These are phyloP conservation scores for Dendrolimus kikuchii DNA, from an alignment of 1,140 invertebrate genomes.

Conservation along the genomic window DNA sequence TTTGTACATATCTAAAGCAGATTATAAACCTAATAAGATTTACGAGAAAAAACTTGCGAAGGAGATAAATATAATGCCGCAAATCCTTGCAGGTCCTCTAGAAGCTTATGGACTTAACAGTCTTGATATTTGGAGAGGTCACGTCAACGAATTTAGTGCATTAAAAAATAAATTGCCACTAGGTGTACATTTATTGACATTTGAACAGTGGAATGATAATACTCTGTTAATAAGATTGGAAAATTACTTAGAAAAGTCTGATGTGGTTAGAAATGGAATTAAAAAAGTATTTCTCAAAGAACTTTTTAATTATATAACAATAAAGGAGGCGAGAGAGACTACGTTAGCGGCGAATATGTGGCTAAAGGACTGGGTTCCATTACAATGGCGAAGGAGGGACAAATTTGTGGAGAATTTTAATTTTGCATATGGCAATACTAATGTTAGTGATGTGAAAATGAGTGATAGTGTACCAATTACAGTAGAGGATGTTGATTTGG, in stretches of 20 bases:
- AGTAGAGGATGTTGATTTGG: no score
- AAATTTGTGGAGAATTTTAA: constrained; percentile 40
- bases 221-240: constrained; percentile 86
- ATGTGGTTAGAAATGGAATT: constrained; percentile 67
- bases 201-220: constrained; percentile 83
- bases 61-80: constrained; percentile 30
- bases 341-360: constrained; percentile 78
- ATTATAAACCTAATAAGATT: constrained; percentile 35
- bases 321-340: constrained; percentile 74
- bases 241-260: constrained; percentile 85
- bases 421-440: constrained; percentile 24
- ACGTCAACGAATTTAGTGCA: constrained; percentile 29
- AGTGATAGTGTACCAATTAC: no score
- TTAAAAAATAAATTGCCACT: constrained; percentile 74
- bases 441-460: constrained; percentile 5
- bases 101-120: constrained; percentile 2
- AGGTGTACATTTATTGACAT: constrained; percentile 88
- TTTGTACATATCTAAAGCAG: constrained; percentile 34
- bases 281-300: constrained; percentile 34
- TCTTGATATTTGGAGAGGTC: constrained; percentile 14
- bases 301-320: constrained; percentile 73
- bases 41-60: constrained; percentile 49
- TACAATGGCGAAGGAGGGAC: constrained; percentile 61
- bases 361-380: constrained; percentile 62
- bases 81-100: constrained; percentile 18